These are phyloP conservation scores for Neoseiulus cucumeris DNA, from an alignment of 1,140 invertebrate species.

Conservation along the genomic window DNA sequence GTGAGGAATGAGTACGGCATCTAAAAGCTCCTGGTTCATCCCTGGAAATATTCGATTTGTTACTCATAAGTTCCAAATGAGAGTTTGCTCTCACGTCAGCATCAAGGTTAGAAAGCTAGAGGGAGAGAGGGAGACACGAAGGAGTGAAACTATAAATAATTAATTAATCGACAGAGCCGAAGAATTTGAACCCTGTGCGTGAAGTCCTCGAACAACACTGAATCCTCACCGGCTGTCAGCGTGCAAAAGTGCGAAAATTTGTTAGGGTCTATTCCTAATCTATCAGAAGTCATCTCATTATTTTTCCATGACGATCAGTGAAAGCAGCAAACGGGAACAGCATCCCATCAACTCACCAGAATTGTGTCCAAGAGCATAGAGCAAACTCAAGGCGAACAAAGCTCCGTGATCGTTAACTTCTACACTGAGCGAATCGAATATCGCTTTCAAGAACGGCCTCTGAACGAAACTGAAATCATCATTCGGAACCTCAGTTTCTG, in stretches of 20 bases:
- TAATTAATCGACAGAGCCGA: no score
- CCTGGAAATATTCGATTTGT: constrained; percentile 42
- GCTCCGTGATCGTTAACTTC: constrained; percentile 80
- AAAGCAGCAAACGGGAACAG: no score
- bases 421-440: constrained; percentile 56
- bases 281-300: no score
- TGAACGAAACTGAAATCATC: constrained; percentile 21
- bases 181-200: no score
- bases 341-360: constrained; percentile 40
- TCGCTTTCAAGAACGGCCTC: constrained; percentile 68
- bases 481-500: background rate
- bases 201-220: no score
- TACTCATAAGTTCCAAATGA: no score
- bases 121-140: constrained; percentile 13
- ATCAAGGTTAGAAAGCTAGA: no score
- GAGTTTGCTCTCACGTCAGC: constrained; percentile 13
- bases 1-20: constrained; percentile 38
- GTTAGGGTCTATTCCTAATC: no score
- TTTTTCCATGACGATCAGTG: no score
- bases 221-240: no score
- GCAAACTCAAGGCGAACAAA: constrained; percentile 69
- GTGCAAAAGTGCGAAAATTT: no score
- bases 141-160: constrained; percentile 1
- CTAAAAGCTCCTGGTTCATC: constrained; percentile 46
- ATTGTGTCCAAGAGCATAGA: constrained; percentile 84